These are phyloP conservation scores for Sebastes minor DNA, from an alignment of 2,797 vertebrate species.

Conservation along the genomic window DNA sequence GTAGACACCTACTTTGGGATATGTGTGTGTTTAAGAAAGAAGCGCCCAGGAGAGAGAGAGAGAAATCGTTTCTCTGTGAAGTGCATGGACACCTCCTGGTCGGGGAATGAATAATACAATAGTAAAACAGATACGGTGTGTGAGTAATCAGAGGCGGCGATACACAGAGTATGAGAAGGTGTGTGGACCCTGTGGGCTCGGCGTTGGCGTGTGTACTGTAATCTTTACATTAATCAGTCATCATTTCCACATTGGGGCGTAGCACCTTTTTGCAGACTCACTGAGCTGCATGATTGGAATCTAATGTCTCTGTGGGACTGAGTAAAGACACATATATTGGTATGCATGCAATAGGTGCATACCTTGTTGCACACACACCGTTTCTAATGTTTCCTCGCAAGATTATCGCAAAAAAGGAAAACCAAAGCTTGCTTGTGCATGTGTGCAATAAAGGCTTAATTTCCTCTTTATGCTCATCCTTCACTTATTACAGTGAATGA, in stretches of 20 bases:
- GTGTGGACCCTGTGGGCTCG: conserved; percentile 8
- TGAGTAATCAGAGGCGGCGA: conserved; percentile 3
- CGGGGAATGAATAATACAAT: conserved; percentile 30
- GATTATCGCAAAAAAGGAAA: not conserved
- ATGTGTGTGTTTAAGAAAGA: conserved; percentile 1
- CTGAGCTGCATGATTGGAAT: conserved; percentile 52
- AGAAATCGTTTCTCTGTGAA: not conserved
- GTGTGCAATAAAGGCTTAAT: not conserved
- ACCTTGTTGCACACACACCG: not conserved
- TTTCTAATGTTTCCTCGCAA: not conserved
- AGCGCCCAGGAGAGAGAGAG: not conserved
- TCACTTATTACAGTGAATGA: not conserved
- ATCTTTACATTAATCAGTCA: conserved; percentile 60
- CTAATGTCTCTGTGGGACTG: conserved; percentile 29
- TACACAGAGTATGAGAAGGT: not conserved
- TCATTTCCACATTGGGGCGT: conserved; percentile 42
- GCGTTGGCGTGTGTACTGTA: conserved; percentile 34
- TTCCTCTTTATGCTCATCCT: not conserved
- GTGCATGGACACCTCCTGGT: conserved; percentile 12
- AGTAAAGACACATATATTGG: conserved; percentile 9
- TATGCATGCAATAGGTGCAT: not conserved
- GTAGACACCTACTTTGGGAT: not conserved
- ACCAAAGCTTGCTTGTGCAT: not conserved
- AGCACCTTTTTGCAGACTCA: conserved; percentile 33
- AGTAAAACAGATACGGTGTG: not conserved